Evolutionary conservation across 2,113 vertebrate genomes (phyloP), one percentile per base, ranked within the genome.

Genomic region (Sebastes fasciatus): DNA sequence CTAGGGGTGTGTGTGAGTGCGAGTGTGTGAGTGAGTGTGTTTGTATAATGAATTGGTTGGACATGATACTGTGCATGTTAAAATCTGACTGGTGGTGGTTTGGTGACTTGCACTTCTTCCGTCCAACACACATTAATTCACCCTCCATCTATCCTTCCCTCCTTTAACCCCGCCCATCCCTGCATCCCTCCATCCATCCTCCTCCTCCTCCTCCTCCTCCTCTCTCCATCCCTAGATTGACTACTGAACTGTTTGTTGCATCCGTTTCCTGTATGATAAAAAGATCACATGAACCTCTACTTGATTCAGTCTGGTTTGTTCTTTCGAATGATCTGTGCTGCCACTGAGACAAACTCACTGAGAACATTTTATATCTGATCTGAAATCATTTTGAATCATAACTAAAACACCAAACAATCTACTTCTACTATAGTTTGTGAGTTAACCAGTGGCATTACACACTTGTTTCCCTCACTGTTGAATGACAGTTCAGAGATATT

Each of bases 401-500:
- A 49, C n/a, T 42, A 60, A 26, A 58, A 46, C 16, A 3, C 12
- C 19, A 7, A 7, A 3, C 11, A 42, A 42, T 62, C 3, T 8
- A 62, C 14, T 62, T 43, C 4, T 3, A 46, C 1, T 23, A 4
- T 8, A 19, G 58, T 78, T 71, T 74, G 72, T 66, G 52, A 51
- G 10, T 77, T 70, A 65, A 65, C 45, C 71, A 46, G 83, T 79
- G 90, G 88, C 82, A 70, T 66, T 64, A 66, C 81, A 46, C 40
- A 61, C 62, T 62, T 58, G 12, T 77, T 88, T 84, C 65, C 78
- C 69, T 84, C 42, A 17, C 58, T 83, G 85, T 75, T 87, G 46
- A 75, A 75, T 87, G 93, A 82, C 88, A 93, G 88, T 80, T 94
- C 86, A 82, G 75, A 90, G 86, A 88, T 89, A 81, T 86, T 13